These are phyloP conservation scores for Lagodon rhomboides DNA, from an alignment of 2,797 vertebrate species.

Conservation along the genomic window DNA sequence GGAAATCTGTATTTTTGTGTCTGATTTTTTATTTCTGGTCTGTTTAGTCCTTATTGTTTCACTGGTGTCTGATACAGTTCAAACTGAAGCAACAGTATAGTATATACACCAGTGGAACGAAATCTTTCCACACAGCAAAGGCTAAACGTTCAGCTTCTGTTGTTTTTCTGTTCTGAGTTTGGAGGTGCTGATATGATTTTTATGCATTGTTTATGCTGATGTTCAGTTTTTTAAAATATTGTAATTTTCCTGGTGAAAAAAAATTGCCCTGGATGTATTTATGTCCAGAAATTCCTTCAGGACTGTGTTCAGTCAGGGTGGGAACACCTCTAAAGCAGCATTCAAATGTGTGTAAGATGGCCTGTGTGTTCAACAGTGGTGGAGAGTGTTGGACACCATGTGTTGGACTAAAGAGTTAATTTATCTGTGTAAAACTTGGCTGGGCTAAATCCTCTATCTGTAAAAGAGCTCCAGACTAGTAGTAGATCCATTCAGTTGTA, in stretches of 20 bases:
- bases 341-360: neutral
- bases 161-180: neutral
- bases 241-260: neutral
- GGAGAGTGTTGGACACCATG: neutral
- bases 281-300: conserved; percentile 5
- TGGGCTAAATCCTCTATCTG: neutral
- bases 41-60: neutral
- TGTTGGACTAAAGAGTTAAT: conserved; percentile 19
- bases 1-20: neutral
- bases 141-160: neutral
- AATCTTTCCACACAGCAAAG: neutral
- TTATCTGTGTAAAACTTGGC: conserved; percentile 2
- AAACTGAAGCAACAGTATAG: neutral
- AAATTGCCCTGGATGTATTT: conserved; percentile 4
- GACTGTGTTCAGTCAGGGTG: neutral
- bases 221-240: conserved; percentile 29
- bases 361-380: neutral
- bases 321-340: conserved; percentile 2
- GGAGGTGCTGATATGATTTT: neutral
- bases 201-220: conserved; percentile 8
- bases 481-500: neutral
- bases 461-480: conserved; percentile 5
- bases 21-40: neutral
- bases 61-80: neutral
- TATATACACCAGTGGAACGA: neutral